A percentile compares a stretch with the other conserved stretches of the same genome.
Evolutionary conservation across 2,113 vertebrate genomes (phyloP).

Genomic region (Neotragus moschatus): DNA sequence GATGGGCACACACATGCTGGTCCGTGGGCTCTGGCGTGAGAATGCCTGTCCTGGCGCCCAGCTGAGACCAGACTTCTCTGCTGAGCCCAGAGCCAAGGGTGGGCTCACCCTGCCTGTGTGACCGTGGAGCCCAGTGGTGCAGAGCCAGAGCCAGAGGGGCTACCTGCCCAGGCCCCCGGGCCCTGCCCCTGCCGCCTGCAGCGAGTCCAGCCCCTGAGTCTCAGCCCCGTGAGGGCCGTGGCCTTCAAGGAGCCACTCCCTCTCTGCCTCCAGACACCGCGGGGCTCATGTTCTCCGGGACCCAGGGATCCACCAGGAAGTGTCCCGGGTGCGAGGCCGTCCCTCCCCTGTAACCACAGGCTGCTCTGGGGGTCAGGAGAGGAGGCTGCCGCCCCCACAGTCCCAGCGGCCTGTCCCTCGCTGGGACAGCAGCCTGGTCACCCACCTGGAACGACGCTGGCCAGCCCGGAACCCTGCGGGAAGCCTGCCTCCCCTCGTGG

Average conservation of each 20-base stretch:
- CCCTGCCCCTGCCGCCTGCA: neutral
- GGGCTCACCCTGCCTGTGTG: neutral
- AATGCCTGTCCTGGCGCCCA: neutral
- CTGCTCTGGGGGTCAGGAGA: neutral
- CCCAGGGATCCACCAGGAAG: too few relatives aligned
- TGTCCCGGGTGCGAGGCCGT: rapidly evolving
- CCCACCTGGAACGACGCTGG: constrained; percentile 45
- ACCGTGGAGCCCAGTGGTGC: neutral
- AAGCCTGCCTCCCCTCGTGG: constrained; percentile 46
- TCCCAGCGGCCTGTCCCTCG: neutral
- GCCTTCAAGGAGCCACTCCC: neutral
- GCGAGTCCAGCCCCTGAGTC: neutral
- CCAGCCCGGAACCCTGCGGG: constrained; percentile 17
- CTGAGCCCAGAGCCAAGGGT: neutral
- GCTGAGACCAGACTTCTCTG: neutral
- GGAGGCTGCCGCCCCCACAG: neutral
- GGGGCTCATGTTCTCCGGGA: rapidly evolving
- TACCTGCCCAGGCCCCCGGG: rapidly evolving
- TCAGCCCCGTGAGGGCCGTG: neutral
- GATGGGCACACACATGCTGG: neutral
- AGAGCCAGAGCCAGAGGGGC: neutral
- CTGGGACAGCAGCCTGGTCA: neutral
- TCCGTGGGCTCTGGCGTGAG: too few relatives aligned
- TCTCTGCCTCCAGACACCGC: neutral
- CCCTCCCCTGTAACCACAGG: neutral